Evolutionary conservation across 1,140 invertebrate genomes (phyloP).

Genomic region (Pseudoatta argentina): DNA sequence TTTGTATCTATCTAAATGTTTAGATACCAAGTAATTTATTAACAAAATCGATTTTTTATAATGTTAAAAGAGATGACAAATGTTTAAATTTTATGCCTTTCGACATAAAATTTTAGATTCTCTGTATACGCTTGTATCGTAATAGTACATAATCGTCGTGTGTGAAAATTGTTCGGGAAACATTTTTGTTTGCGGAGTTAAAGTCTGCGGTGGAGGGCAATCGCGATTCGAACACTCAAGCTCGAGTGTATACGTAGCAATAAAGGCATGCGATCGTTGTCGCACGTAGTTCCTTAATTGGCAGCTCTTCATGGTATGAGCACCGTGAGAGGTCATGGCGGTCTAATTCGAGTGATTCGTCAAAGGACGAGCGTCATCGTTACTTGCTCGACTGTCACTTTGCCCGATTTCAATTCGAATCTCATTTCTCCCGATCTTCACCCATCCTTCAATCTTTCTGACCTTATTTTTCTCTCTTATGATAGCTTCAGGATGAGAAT

Average conservation of each 20-base stretch:
- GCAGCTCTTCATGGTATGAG: slow-evolving; percentile 19
- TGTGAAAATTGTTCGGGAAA: too few relatives aligned
- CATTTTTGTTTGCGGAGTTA: not conserved
- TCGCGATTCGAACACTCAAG: not conserved
- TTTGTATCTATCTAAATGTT: too few relatives aligned
- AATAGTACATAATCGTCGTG: too few relatives aligned
- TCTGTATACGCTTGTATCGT: too few relatives aligned
- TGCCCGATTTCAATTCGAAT: slow-evolving; percentile 9
- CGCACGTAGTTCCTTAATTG: slow-evolving; percentile 38
- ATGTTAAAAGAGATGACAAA: not conserved
- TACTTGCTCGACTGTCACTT: slow-evolving; percentile 32
- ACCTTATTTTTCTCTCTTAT: slow-evolving; percentile 28
- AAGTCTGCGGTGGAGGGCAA: not conserved
- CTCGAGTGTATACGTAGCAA: not conserved
- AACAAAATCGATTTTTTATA: not conserved
- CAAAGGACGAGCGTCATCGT: slow-evolving; percentile 36
- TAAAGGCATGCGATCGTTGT: slow-evolving; percentile 3
- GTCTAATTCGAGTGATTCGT: slow-evolving; percentile 37
- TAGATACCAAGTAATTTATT: too few relatives aligned
- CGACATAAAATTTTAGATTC: too few relatives aligned
- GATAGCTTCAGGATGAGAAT: slow-evolving; percentile 46
- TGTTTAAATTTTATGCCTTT: not conserved
- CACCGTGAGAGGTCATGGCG: not conserved
- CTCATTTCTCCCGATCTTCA: not conserved
- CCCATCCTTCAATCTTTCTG: not conserved